Conservation (phyloP, 2,888 invertebrate genomes). For the Andrena hattorfiana region DNA sequence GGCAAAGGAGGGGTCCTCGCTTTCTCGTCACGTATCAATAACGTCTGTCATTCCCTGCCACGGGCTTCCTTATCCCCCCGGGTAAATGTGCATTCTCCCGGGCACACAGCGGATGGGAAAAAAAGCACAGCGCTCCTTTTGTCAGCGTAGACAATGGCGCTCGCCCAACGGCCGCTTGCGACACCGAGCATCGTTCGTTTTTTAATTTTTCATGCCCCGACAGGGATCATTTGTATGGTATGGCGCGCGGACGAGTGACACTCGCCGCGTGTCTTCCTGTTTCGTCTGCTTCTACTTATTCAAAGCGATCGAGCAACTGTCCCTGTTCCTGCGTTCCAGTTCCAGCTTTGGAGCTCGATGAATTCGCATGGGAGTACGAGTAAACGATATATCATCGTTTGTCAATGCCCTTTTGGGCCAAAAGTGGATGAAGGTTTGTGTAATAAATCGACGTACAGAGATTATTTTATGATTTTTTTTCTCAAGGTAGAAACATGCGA, state of each 20-base stretch:
- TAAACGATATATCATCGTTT: no score
- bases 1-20: conserved; percentile 43
- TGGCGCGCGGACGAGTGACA: conserved; percentile 32
- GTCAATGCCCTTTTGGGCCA: no score
- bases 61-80: conserved; percentile 56
- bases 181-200: conserved; percentile 16
- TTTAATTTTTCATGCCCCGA: conserved; percentile 22
- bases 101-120: background rate
- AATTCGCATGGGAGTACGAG: no score
- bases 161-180: conserved; percentile 8
- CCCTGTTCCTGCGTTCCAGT: no score
- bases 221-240: conserved; percentile 36
- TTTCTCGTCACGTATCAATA: conserved; percentile 72
- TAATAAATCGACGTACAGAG: no score
- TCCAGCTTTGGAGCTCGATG: no score
- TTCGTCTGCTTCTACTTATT: background rate
- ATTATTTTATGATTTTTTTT: background rate
- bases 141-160: conserved; percentile 40
- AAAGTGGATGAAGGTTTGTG: no score
- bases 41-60: conserved; percentile 60
- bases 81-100: conserved; percentile 19
- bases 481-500: background rate
- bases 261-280: background rate
- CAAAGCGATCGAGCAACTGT: no score
- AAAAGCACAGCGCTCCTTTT: conserved; percentile 33